Evolutionary conservation across 2,113 vertebrate genomes (phyloP), one percentile per base, ranked within the genome.

Genomic region (Paradoxurus hermaphroditus): DNA sequence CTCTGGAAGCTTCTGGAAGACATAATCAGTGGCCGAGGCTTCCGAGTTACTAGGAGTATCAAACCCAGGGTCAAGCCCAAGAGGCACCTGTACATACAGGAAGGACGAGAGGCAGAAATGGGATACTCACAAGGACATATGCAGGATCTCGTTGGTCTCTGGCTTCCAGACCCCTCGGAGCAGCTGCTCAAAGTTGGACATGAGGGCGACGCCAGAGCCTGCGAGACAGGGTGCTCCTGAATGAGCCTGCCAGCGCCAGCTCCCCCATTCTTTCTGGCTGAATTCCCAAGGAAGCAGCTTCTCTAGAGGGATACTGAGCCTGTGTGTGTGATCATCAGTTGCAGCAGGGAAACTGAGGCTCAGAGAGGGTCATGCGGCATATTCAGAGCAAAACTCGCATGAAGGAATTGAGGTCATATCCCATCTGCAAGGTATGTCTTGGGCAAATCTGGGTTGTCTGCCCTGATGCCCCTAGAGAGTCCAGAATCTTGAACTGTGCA

Each of bases 171-270:
- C 98, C 3, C 99, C 99, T 41, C 99, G 99, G 95, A 99, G 97
- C 97, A 99, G 99, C 98, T 99, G 99, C 98, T 99, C 99, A 51
- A 99, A 98, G 97, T 99, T 99, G n/a, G 99, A 99, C 98, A 99
- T 99, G 90, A 99, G 98, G 96, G 99, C 99, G 7, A 99, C 99
- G 10, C 99, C 99, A 95, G 99, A 99, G 51, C 99, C 99, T 99
- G 98, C 0, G 16, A 79, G 88, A 95, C 1, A 95, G 83, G 34
- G 56, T 2, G 53, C 94, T 3, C n/a, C 53, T 36, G 82, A 85
- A 65, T 5, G 11, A 14, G 91, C 51, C 65, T 8, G 29, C 86
- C 93, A 46, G 56, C 70, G 18, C 27, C 12, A 34, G 59, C 14
- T 59, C 7, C 78, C 34, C 34, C 31, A 3, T 13, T 7, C n/a